Percentiles rank a stretch among this genome's conserved stretches.
Conservation (phyloP, 2,113 vertebrate genomes). For the Zosterops japonicus region DNA sequence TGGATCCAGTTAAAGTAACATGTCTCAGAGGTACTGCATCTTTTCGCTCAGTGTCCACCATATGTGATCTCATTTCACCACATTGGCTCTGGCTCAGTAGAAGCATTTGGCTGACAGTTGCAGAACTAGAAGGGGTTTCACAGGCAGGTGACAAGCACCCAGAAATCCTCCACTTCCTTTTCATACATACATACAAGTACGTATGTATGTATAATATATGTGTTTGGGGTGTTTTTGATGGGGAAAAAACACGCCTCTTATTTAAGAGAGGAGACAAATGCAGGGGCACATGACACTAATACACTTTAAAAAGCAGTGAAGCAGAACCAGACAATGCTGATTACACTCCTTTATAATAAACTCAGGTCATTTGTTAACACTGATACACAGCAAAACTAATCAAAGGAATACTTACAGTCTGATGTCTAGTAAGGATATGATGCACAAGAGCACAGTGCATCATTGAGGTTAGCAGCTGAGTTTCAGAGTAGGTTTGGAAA, state of each 20-base stretch:
- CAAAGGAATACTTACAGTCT: not conserved
- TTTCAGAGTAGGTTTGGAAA: not conserved
- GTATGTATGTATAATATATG: not conserved
- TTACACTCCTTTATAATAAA: not conserved
- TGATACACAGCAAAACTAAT: not conserved
- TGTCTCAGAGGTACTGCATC: slow-evolving; percentile 98
- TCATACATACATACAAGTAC: not conserved
- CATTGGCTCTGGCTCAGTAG: slow-evolving; percentile 77
- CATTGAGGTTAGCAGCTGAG: not conserved
- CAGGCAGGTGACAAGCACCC: slow-evolving; percentile 14
- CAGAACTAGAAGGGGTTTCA: slow-evolving; percentile 45
- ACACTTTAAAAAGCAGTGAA: not conserved
- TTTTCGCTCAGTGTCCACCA: slow-evolving; percentile 80
- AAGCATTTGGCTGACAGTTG: slow-evolving; percentile 60
- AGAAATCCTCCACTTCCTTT: not conserved
- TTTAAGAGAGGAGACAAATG: not conserved
- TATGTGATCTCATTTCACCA: slow-evolving; percentile 81
- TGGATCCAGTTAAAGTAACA: slow-evolving; percentile 99
- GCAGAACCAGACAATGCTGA: not conserved
- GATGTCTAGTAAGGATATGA: not conserved
- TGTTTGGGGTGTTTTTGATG: not conserved
- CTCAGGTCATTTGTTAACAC: not conserved
- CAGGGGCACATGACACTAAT: not conserved
- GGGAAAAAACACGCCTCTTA: not conserved
- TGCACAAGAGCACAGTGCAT: not conserved